Percentiles rank a stretch among this genome's conserved stretches.
Evolutionary conservation across 2,113 vertebrate genomes (phyloP).

Genomic region (Serinus canaria): DNA sequence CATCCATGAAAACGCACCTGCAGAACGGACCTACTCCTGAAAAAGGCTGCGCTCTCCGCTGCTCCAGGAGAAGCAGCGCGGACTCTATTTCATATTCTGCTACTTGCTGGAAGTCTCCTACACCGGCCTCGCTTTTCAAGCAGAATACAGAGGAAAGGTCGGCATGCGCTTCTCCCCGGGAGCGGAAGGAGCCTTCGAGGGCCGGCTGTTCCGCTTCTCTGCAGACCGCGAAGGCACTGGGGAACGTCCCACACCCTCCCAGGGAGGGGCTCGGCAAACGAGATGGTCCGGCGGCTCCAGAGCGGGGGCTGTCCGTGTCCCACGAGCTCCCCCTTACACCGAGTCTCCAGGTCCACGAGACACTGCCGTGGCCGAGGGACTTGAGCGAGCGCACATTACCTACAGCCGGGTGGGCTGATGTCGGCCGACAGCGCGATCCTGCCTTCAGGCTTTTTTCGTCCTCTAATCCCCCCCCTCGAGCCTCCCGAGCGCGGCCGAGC

Average conservation of each 20-base stretch:
- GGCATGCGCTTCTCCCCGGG: neutral
- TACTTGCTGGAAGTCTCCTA: neutral
- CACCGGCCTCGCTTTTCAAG: neutral
- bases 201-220: neutral
- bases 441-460: neutral
- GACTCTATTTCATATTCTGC: neutral
- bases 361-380: neutral
- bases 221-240: neutral
- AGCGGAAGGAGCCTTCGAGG: neutral
- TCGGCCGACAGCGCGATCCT: neutral
- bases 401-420: neutral
- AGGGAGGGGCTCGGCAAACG: neutral
- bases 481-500: neutral
- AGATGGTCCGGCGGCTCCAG: neutral
- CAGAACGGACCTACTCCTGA: neutral
- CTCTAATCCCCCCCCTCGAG: neutral
- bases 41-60: neutral
- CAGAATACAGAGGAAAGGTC: neutral
- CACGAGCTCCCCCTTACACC: neutral
- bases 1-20: neutral
- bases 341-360: too few relatives aligned
- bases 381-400: accelerated
- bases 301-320: neutral
- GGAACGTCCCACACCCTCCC: neutral
- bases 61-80: neutral